Base-by-base conservation (phyloP, 2,888 invertebrate species). In the Coremacera marginata region DNA sequence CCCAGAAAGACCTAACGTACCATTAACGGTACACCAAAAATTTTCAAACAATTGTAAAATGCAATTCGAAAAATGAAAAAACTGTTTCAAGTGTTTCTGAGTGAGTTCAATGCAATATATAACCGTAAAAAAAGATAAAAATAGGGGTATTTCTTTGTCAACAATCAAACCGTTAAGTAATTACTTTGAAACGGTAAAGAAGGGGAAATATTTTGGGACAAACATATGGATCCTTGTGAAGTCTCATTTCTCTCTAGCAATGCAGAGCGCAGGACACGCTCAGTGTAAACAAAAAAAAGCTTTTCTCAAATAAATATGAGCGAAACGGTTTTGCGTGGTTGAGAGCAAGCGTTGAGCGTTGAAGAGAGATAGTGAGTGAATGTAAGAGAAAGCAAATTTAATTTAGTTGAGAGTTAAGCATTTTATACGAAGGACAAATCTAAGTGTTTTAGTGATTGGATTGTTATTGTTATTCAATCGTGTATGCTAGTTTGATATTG, bases 401-500 rank as follows among this genome's bases (percentile, higher is more conserved):
- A 37, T 37, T 22, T 22, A 19, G 5, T 11, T 22, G 16, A 14
- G 27, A 27, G 11, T 16, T 19, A 22, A 67, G 44, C 4, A 67
- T 14, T 16, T 67, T 31, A 11, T 11, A 27, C 11, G 44, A 44
- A 67, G 37, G 37, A 57, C 55, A 67, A 63, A 70, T 63, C 74
- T 71, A 78, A 78, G 75, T 78, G 75, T 65, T 49, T 57, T 75
- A 78, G 75, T 78, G 60, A 72, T 78, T 78, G 71, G 75, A 75
- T 75, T 78, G 75, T 75, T 78, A 67, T 78, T 78, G 71, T 75
- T 68, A 65, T 75, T 70, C 67, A 71, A 75, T 75, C 71, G 65
- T 49, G 57, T 57, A 44, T 31, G 60, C 52, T 60, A 7, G 19
- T 52, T 5, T 31, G 31, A 4, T 31, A 51, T 73, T 37, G 44